Evolutionary conservation across 2,113 vertebrate genomes (phyloP), one percentile per base, ranked within the genome.

Genomic region (Sciurus niger): DNA sequence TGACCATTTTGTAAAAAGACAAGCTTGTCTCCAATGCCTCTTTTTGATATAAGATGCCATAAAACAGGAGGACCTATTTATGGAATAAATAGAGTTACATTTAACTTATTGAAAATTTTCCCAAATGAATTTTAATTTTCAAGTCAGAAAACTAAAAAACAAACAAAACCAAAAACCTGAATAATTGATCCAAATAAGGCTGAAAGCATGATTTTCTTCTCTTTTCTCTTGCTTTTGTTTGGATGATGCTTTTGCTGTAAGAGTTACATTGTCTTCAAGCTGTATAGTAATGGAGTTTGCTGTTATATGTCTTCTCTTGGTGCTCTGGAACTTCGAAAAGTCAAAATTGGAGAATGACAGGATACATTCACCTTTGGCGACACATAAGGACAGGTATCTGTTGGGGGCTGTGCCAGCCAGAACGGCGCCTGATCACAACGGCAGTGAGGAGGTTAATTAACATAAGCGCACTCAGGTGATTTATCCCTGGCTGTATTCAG

Each of bases 221-320:
- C 18, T 77, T 72, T 84, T 14, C 46, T 78, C 63, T 89, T 94
- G 28, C 4, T 83, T 92, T 91, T 92, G 25, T 84, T 89, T 92
- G 46, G n/a, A 84, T 83, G 92, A 79, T 53, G 11, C 30, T 70
- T 90, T 94, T 84, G 43, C 34, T 63, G 4, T n/a, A 70, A 37
- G 28, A 68, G 14, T 78, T 70, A 37, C 51, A 72, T 78, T 86
- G 51, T 43, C 18, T 72, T 93, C 40, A 77, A 77, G 20, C 25
- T 20, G 6, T 76, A 13, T 67, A 16, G 18, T 34, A 37, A 24
- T 34, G 46, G 20, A n/a, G 0, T 86, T 74, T 86, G 7, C 67
- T 68, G 30, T 37, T 63, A 4, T 53, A 37, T 25, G 34, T 34
- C 8, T 60, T 74, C 14, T 58, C 51, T 51, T 1, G 0, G 10